Conservation (phyloP, 2,797 vertebrate genomes). For the Euthynnus affinis region DNA sequence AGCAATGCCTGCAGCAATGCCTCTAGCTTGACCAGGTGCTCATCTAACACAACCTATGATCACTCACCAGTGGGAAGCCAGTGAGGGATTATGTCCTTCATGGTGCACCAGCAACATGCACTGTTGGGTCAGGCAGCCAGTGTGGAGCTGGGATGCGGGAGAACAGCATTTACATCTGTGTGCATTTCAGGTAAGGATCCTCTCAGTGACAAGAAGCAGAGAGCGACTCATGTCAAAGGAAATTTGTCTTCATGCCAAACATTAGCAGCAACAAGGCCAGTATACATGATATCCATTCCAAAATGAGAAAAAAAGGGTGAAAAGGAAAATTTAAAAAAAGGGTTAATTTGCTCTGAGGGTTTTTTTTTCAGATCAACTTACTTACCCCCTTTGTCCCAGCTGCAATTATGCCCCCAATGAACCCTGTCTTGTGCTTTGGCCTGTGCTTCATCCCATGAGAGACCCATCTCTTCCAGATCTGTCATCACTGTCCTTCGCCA, state of each 20-base stretch:
- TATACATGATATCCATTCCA: no score
- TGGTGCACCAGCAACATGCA: background rate
- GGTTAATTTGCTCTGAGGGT: background rate
- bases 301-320: background rate
- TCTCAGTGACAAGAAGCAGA: slow-evolving; percentile 18
- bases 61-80: background rate
- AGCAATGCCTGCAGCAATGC: background rate
- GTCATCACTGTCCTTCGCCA: no score
- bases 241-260: background rate
- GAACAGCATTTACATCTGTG: background rate
- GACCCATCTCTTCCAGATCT: no score
- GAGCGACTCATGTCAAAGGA: background rate
- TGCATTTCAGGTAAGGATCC: background rate
- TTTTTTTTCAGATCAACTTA: no score
- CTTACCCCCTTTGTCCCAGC: no score
- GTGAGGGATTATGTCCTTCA: slow-evolving; percentile 1
- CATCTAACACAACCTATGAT: slow-evolving; percentile 9
- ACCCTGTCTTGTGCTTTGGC: no score
- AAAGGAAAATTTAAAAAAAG: background rate
- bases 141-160: background rate
- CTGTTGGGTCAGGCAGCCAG: background rate
- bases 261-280: background rate
- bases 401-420: no score
- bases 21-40: background rate
- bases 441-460: no score